These are phyloP conservation scores for Sminthurides bifidus DNA, from an alignment of 1,140 invertebrate species.

Conservation along the genomic window DNA sequence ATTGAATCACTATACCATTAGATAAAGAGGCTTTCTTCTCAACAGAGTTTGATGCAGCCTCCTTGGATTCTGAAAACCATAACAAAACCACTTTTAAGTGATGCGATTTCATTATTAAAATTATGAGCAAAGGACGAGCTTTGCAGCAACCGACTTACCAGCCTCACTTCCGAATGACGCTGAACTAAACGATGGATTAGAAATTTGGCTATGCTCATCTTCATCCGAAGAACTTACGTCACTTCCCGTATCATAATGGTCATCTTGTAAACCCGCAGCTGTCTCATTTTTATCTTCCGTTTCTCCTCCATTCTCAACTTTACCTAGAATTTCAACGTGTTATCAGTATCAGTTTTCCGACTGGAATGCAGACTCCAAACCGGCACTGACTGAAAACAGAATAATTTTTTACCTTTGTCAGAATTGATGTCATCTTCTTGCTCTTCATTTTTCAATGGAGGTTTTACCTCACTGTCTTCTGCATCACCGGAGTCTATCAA, in stretches of 20 bases:
- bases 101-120: not conserved
- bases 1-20: not conserved
- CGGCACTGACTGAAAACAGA: too few relatives aligned
- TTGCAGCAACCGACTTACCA: slow-evolving; percentile 4
- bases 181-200: slow-evolving; percentile 25
- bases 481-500: too few relatives aligned
- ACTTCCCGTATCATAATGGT: slow-evolving; percentile 54
- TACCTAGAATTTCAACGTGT: not conserved
- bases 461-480: not conserved
- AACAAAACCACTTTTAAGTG: not conserved
- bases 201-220: slow-evolving; percentile 21
- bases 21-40: slow-evolving; percentile 9
- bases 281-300: not conserved
- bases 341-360: not conserved
- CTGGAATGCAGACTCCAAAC: not conserved
- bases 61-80: not conserved
- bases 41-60: not conserved
- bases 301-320: not conserved
- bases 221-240: slow-evolving; percentile 46
- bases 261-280: slow-evolving; percentile 1
- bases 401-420: too few relatives aligned
- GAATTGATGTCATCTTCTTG: not conserved
- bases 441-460: not conserved
- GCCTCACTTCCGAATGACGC: slow-evolving; percentile 23
- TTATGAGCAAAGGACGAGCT: not conserved